These are phyloP conservation scores for Drosophila watanabei DNA, from an alignment of 1,140 invertebrate species.

Conservation along the genomic window DNA sequence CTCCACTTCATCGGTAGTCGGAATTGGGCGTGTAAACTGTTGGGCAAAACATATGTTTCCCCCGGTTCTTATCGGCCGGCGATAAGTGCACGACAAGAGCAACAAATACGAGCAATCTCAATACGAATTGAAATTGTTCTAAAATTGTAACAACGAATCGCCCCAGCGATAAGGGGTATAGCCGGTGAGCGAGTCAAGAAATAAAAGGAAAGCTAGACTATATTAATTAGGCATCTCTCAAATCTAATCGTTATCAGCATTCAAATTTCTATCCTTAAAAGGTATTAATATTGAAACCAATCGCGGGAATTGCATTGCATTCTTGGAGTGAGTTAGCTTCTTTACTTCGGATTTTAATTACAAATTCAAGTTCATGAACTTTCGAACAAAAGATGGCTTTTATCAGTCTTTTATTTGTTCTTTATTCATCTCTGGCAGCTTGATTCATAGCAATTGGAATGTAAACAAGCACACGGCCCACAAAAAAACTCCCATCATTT, in stretches of 20 bases:
- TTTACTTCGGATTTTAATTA: background rate
- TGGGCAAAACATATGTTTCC: constrained; percentile 53
- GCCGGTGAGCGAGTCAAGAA: background rate
- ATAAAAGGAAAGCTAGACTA: background rate
- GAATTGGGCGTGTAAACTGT: constrained; percentile 47
- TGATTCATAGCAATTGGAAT: constrained; percentile 4
- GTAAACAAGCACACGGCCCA: constrained; percentile 24
- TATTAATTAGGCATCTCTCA: constrained; percentile 3
- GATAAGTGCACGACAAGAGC: constrained; percentile 35
- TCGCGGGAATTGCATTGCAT: too few relatives aligned
- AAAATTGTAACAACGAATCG: constrained; percentile 43
- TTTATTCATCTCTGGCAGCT: constrained; percentile 7
- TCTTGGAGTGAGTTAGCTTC: too few relatives aligned
- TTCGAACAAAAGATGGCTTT: background rate
- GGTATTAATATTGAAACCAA: background rate
- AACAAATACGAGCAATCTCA: constrained; percentile 19
- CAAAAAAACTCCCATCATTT: constrained; percentile 6
- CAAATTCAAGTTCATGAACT: background rate
- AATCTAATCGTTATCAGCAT: background rate
- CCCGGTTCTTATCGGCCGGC: constrained; percentile 46
- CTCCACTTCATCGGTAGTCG: constrained; percentile 39
- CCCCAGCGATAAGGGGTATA: constrained; percentile 32
- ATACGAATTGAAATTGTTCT: constrained; percentile 52
- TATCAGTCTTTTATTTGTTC: background rate
- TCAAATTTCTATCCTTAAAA: background rate